Conservation (phyloP, 2,113 vertebrate species). For the Ondatra zibethicus region DNA sequence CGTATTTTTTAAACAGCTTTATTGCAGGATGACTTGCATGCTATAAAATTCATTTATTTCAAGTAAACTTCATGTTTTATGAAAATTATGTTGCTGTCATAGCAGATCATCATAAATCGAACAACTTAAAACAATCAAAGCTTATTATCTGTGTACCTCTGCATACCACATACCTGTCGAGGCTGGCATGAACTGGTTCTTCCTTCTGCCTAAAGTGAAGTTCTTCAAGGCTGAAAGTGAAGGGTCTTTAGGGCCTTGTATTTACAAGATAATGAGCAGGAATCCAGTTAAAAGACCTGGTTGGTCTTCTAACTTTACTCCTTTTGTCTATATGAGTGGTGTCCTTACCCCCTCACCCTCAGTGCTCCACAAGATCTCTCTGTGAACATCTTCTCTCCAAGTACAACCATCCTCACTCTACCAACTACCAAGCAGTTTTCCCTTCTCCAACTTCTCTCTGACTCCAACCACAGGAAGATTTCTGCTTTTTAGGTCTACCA, state of each 20-base stretch:
- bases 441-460: not conserved
- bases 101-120: not conserved
- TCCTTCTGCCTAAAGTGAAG: not conserved
- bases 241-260: not conserved
- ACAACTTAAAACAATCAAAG: not conserved
- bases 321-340: not conserved
- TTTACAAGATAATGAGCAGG: not conserved
- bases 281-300: not conserved
- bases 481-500: not conserved
- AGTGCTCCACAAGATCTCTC: not conserved
- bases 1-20: not conserved
- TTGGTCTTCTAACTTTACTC: not conserved
- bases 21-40: not conserved
- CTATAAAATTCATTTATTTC: not conserved
- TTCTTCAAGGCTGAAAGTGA: not conserved
- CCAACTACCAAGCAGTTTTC: too few species aligned
- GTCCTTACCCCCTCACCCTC: not conserved
- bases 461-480: not conserved
- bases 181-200: not conserved
- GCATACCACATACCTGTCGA: not conserved
- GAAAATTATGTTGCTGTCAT: not conserved
- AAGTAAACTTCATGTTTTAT: not conserved
- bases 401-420: not conserved
- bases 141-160: not conserved
- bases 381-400: accelerated